Percentiles rank a stretch among this genome's conserved stretches.
These are phyloP conservation scores for Fregetta grallaria DNA, from an alignment of 2,113 vertebrate genomes.

Conservation along the genomic window DNA sequence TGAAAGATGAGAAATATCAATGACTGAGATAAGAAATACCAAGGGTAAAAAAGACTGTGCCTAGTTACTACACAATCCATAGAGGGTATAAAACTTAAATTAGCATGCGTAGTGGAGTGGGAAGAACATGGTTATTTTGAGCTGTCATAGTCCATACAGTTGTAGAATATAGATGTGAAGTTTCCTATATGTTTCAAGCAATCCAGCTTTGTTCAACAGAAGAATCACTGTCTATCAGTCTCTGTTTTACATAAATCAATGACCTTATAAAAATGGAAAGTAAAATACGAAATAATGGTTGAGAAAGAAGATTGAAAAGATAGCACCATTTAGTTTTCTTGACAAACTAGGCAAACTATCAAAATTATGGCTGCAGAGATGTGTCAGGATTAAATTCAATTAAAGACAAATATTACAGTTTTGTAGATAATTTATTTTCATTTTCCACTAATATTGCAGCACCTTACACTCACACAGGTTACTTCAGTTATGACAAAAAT, in stretches of 20 bases:
- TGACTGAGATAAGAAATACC: not conserved
- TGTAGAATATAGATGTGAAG: not conserved
- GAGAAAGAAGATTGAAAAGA: not conserved
- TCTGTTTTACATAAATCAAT: not conserved
- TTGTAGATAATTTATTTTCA: not conserved
- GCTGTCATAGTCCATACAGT: not conserved
- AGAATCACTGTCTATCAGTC: not conserved
- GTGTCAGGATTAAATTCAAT: not conserved
- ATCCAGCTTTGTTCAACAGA: not conserved
- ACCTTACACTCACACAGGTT: not conserved
- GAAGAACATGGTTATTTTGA: not conserved
- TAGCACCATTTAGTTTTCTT: not conserved
- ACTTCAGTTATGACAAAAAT: not conserved
- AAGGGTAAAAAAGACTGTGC: not conserved
- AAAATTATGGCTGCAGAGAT: not conserved
- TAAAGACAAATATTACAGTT: not conserved
- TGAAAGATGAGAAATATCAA: not conserved
- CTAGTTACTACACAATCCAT: not conserved
- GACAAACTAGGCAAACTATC: not conserved
- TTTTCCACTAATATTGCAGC: not conserved
- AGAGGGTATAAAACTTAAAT: not conserved
- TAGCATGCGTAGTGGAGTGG: not conserved
- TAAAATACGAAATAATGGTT: not conserved
- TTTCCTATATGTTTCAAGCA: not conserved
- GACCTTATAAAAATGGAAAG: not conserved